phyloP scores from a whole-genome alignment of 1,140 invertebrate species.

The Heliconius melpomene region DNA sequence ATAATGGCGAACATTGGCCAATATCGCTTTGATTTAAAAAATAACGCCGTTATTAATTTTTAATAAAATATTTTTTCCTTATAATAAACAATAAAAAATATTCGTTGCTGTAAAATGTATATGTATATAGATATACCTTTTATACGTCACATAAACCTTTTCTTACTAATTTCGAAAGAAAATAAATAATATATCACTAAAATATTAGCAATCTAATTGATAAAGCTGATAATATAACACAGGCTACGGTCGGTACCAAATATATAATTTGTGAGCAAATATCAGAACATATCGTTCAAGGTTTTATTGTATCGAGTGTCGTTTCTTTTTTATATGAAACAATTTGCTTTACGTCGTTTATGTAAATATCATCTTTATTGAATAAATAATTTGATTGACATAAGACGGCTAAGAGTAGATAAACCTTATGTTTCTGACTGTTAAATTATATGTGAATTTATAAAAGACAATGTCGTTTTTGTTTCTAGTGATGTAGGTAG shows the following conservation, averaged over 20 bases:
- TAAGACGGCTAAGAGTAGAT: too few species aligned
- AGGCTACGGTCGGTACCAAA: background rate
- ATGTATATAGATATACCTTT: too few species aligned
- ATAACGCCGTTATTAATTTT: too few species aligned
- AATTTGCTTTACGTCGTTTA: conserved; percentile 1
- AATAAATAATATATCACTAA: background rate
- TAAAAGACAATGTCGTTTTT: background rate
- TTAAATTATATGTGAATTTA: too few species aligned
- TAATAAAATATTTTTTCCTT: too few species aligned
- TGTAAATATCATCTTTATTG: background rate
- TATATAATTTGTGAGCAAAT: conserved; percentile 6
- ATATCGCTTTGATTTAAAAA: too few species aligned
- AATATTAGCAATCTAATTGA: background rate
- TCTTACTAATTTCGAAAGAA: background rate
- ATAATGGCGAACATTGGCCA: too few species aligned
- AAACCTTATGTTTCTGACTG: too few species aligned
- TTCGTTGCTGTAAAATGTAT: too few species aligned
- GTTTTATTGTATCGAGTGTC: background rate
- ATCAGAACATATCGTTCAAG: background rate
- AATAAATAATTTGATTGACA: background rate
- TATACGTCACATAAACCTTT: background rate
- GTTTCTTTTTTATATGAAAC: conserved; percentile 4
- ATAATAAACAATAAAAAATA: too few species aligned
- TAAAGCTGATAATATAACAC: background rate
- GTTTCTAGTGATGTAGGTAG: background rate